These are phyloP conservation scores for Capitulum mitella DNA, from an alignment of 2,888 invertebrate genomes.

Conservation along the genomic window DNA sequence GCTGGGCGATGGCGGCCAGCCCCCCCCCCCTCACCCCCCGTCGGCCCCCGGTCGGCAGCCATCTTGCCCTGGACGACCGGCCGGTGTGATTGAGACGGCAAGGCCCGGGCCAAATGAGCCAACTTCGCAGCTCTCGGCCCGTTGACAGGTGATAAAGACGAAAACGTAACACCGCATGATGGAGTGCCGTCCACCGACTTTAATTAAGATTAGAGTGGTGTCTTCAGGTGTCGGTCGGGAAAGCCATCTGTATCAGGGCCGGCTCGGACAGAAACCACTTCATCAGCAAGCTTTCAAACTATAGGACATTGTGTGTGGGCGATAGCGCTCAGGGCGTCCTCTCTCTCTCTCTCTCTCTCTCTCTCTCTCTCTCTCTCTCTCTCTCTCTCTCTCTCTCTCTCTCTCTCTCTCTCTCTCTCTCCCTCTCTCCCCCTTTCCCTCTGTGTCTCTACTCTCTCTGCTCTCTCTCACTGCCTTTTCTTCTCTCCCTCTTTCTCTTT, in stretches of 20 bases:
- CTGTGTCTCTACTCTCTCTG: not conserved
- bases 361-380: constrained; percentile 20
- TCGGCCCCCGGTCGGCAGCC: not conserved
- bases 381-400: constrained; percentile 23
- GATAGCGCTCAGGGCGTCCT: too few species aligned
- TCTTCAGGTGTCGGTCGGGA: not conserved
- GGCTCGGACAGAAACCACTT: not conserved
- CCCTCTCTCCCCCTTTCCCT: constrained; percentile 19
- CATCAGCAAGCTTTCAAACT: not conserved
- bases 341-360: constrained; percentile 7
- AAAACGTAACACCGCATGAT: not conserved
- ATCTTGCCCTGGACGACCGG: not conserved
- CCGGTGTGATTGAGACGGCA: not conserved
- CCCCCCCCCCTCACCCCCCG: too few species aligned
- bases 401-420: constrained; percentile 25
- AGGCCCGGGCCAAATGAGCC: not conserved
- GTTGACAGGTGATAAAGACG: not conserved
- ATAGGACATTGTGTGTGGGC: too few species aligned
- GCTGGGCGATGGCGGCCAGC: too few species aligned
- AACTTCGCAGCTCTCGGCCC: not conserved
- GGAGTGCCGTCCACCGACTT: too few species aligned
- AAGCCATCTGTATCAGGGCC: not conserved
- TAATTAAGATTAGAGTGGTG: constrained; percentile 7
- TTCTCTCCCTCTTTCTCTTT: constrained; percentile 26
- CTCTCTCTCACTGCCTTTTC: constrained; percentile 19